phyloP scores from a whole-genome alignment of 2,888 invertebrate genomes.

The Palloptera scutellata region DNA sequence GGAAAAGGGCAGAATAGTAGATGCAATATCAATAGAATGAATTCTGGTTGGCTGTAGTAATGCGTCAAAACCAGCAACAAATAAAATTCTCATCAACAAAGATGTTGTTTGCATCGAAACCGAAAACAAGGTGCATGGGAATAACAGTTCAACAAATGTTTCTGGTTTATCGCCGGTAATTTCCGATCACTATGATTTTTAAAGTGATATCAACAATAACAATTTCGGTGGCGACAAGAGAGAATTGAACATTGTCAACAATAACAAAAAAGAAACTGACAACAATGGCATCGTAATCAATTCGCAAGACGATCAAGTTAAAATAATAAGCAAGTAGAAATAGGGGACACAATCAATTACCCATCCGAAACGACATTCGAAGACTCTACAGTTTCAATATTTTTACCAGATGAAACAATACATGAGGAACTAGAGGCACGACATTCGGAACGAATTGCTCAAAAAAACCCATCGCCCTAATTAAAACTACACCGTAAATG shows the following conservation, averaged over 20 bases:
- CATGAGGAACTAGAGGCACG: not conserved
- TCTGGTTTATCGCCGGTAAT: no score
- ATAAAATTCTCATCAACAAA: conserved; percentile 34
- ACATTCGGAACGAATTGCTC: no score
- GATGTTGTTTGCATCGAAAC: conserved; percentile 37
- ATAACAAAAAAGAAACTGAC: no score
- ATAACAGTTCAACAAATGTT: not conserved
- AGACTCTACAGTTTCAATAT: not conserved
- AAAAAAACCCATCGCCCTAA: no score
- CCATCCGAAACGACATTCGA: not conserved
- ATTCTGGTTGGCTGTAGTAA: conserved; percentile 36
- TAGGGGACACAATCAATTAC: no score
- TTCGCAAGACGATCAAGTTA: not conserved
- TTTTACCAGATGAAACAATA: not conserved
- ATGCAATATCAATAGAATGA: conserved; percentile 36
- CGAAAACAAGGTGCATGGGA: conserved; percentile 20
- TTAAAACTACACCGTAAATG: no score
- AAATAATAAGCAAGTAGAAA: no score
- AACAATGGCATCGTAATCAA: not conserved
- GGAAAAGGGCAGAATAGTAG: conserved; percentile 34
- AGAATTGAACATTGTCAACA: no score
- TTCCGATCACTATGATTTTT: no score
- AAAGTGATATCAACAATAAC: no score
- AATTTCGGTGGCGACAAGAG: no score
- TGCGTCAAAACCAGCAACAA: conserved; percentile 23